These are phyloP conservation scores for Euura saliciscinereae DNA, from an alignment of 1,140 invertebrate species.

Conservation along the genomic window DNA sequence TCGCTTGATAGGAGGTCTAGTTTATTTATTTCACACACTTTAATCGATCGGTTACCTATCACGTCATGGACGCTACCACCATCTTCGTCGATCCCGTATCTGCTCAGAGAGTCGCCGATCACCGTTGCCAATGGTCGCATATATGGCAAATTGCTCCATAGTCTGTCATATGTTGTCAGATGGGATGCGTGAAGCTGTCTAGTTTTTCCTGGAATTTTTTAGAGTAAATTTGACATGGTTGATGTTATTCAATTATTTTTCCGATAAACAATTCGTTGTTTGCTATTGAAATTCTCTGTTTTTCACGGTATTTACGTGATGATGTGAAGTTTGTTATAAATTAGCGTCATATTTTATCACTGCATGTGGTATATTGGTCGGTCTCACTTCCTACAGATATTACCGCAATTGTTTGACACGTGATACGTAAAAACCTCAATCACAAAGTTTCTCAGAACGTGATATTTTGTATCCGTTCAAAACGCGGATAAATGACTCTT, in stretches of 20 bases:
- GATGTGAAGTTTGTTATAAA: no score
- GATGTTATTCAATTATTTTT: no score
- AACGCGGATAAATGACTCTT: no score
- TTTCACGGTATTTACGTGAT: no score
- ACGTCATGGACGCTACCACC: constrained; percentile 59
- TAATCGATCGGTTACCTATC: constrained; percentile 33
- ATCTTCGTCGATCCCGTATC: constrained; percentile 59
- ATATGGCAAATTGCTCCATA: constrained; percentile 59
- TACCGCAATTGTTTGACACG: not conserved
- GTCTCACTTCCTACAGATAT: no score
- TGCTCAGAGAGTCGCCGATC: constrained; percentile 52
- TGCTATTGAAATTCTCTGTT: no score
- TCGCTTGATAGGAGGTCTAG: no score
- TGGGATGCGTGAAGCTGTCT: constrained; percentile 57
- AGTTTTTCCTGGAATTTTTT: constrained; percentile 48
- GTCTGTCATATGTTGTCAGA: constrained; percentile 51
- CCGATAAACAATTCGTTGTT: no score
- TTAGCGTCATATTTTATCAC: no score
- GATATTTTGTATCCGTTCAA: not conserved
- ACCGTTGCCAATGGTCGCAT: constrained; percentile 60
- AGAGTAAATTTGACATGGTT: not conserved
- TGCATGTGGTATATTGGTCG: no score
- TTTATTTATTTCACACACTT: no score
- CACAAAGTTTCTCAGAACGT: not conserved
- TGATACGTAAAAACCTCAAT: not conserved